Evolutionary conservation across 2,797 vertebrate genomes (phyloP).

Genomic region (Ispidina lecontei): DNA sequence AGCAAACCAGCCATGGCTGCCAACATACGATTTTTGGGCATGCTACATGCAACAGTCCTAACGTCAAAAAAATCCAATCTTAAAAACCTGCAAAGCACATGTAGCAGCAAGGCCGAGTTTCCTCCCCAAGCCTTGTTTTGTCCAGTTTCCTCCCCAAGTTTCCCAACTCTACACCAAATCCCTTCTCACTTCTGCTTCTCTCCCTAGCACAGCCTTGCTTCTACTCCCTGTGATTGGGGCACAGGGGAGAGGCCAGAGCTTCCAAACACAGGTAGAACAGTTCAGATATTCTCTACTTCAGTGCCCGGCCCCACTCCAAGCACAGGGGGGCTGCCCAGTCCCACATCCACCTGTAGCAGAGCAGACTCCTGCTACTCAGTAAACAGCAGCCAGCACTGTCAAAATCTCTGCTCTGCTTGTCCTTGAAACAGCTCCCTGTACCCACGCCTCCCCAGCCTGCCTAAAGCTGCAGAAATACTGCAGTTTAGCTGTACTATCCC

Average conservation of each 20-base stretch:
- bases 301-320: background rate
- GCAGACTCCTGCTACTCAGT: fast-evolving
- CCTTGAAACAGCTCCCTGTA: background rate
- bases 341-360: background rate
- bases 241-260: background rate
- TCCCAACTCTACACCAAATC: background rate
- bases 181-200: constrained; percentile 17
- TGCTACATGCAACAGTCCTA: background rate
- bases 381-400: fast-evolving
- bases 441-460: background rate
- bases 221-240: background rate
- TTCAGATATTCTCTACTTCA: background rate
- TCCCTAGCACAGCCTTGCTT: background rate
- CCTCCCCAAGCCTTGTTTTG: background rate
- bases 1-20: background rate
- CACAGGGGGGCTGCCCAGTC: background rate
- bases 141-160: background rate
- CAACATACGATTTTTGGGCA: background rate
- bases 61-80: background rate
- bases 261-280: background rate
- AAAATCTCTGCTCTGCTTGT: background rate
- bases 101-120: background rate
- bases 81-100: background rate
- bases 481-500: background rate
- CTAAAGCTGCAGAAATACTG: background rate